Evolutionary conservation across 2,797 vertebrate genomes (phyloP), one percentile per base, ranked within the genome.

Genomic region (Galagoides demidoff): DNA sequence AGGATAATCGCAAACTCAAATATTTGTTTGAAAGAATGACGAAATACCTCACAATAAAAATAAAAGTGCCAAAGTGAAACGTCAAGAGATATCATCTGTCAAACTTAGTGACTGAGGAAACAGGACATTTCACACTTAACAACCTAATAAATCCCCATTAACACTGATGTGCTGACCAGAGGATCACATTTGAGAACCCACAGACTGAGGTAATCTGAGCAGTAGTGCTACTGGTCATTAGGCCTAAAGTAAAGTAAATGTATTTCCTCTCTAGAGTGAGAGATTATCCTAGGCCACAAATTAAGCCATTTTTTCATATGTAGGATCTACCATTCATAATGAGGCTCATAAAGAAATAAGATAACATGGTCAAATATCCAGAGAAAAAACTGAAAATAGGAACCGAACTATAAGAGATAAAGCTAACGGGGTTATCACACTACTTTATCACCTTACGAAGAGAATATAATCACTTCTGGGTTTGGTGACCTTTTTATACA

Each of bases 241-340:
- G 57, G 31, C n/a, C 23, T 29, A 85, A 16, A 70, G 14, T 17
- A 19, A 66, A 86, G 45, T 71, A 85, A 86, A 91, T 14, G 3
- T 55, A 57, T 14, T 27, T 70, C 16, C 16, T n/a, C 45, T 49
- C 4, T 52, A 64, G 23, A 73, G 25, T 34, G 39, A 64, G 23
- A 39, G 79, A 55, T 59, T 22, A 57, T 52, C 55, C 61, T 71
- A 55, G 13, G 55, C 27, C 74, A 85, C 34, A 79, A 64, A 31
- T 73, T 52, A 92, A 52, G 43, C 71, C 37, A 83, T 45, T 95
- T 79, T 79, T 70, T 95, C 63, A 78, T 57, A 73, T 52, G 10
- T 39, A 55, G 14, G 77, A 76, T 12, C 19, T 64, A 66, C 11
- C 37, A 84, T 27, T 78, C 17, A 90, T 45, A 92, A 89, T 16